Base-by-base conservation (phyloP, 2,888 invertebrate species). In the Drosophila koepferae region DNA sequence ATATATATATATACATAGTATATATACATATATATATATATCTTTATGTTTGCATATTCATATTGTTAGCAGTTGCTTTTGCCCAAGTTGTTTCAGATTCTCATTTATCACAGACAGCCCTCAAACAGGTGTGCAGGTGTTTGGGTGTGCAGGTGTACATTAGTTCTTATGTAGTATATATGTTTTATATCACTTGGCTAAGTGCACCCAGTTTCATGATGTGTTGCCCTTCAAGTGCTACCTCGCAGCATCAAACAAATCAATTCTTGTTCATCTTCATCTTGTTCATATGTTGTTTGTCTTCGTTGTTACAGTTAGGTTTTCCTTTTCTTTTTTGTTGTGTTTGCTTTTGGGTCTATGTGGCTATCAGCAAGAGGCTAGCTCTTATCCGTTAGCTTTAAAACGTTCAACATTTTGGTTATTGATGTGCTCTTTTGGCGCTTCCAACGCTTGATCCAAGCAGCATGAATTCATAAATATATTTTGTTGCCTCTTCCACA, bases 31-130 rank as follows among this genome's bases (percentile, higher is more conserved):
- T 16, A 40, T 7, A 40, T 16, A 40, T n/a, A 18, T 51, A 12
- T 20, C 3, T 34, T 3, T 38, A 20, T 53, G 12, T 36, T 16
- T 1, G n/a, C n/a, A 41, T 41, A n/a, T 3, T 36, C 36, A 36
- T 38, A 6, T 18, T 12, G 23, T 40, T 55, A 55, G 54, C 54
- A 38, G 38, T 38, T 38, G 54, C 54, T 40, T 23, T 54, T 9
- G 9, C 16, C 9, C 23, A 20, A 20, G 12, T 55, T 55, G n/a
- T 20, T 40, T 41, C 41, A 55, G 40, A 10, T 51, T 54, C 38
- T 44, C 38, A n/a, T 48, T 31, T 76, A 73, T 69, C 76, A 77
- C 77, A 73, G 58, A 64, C 41, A 56, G 59, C 40, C 59, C 59
- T 38, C 55, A 18, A 18, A 34, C 28, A 56, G 54, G 40, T 54